Percentiles rank a stretch among this genome's conserved stretches.
Conservation (phyloP, 2,113 vertebrate genomes). For the Neogobius melanostomus region DNA sequence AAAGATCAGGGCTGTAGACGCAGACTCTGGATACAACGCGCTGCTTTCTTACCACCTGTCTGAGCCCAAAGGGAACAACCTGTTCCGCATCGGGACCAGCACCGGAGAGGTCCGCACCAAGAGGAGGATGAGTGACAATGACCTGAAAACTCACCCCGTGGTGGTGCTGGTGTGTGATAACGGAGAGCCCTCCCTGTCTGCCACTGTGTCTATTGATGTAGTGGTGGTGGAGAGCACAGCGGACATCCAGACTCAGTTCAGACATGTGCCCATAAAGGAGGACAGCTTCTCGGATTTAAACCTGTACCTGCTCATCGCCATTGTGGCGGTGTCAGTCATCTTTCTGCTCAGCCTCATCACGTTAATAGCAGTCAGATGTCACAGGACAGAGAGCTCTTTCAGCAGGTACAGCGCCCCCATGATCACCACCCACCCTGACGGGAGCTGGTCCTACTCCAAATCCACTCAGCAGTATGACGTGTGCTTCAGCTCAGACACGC, state of each 20-base stretch:
- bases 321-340: conserved; percentile 52
- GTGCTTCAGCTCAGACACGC: no score
- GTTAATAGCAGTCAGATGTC: conserved; percentile 51
- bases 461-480: no score
- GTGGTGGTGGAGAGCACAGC: conserved; percentile 53
- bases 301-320: conserved; percentile 58
- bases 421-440: conserved; percentile 62
- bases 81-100: conserved; percentile 62
- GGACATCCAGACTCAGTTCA: conserved; percentile 58
- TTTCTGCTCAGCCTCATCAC: conserved; percentile 51
- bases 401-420: conserved; percentile 51
- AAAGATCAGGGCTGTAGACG: conserved; percentile 64
- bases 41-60: conserved; percentile 59
- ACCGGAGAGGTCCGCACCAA: conserved; percentile 60
- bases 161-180: conserved; percentile 56
- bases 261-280: conserved; percentile 52
- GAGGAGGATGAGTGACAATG: conserved; percentile 65
- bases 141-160: conserved; percentile 60
- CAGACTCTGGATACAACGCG: conserved; percentile 64
- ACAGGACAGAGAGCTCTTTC: conserved; percentile 50
- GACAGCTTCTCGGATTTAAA: conserved; percentile 56
- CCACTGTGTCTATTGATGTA: conserved; percentile 63
- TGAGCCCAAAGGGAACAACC: conserved; percentile 57
- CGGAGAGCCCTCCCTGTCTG: conserved; percentile 59
- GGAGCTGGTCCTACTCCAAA: conserved; percentile 63